These are phyloP conservation scores for Pollenia labialis DNA, from an alignment of 2,888 invertebrate genomes.

Conservation along the genomic window DNA sequence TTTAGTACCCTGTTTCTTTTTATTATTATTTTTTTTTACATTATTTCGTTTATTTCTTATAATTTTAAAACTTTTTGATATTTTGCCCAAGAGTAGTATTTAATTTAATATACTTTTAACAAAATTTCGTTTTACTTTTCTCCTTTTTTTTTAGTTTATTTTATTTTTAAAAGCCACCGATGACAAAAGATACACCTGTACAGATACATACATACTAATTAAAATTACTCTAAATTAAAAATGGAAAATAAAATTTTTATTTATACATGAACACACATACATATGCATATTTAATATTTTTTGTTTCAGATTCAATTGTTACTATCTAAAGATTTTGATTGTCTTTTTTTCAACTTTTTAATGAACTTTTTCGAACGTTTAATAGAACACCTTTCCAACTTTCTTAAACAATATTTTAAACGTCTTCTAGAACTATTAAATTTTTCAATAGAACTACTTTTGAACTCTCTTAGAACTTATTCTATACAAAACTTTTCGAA, in stretches of 20 bases:
- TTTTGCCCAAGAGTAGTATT: conserved; percentile 54
- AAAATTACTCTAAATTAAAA: conserved; percentile 35
- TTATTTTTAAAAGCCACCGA: conserved; percentile 50
- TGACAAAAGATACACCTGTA: conserved; percentile 55
- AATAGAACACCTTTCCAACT: no score
- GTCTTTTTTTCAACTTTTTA: no score
- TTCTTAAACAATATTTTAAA: no score
- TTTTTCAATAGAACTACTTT: no score
- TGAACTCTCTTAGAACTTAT: no score
- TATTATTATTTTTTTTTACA: conserved; percentile 28
- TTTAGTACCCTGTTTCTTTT: conserved; percentile 57
- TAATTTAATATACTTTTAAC: conserved; percentile 40
- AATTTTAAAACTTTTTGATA: conserved; percentile 24
- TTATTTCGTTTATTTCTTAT: conserved; percentile 26
- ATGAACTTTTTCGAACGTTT: no score
- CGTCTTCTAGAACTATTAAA: no score
- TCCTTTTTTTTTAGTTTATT: conserved; percentile 23
- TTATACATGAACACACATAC: conserved; percentile 42
- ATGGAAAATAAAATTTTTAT: conserved; percentile 49
- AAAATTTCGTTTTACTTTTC: conserved; percentile 19
- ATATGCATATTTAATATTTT: background rate
- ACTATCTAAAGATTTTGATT: no score
- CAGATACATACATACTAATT: conserved; percentile 57
- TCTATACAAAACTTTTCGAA: no score
- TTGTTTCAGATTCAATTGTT: background rate